Evolutionary conservation across 2,113 vertebrate species (phyloP), one percentile per base, ranked within the genome.

Genomic region (Nyctibius bracteatus): DNA sequence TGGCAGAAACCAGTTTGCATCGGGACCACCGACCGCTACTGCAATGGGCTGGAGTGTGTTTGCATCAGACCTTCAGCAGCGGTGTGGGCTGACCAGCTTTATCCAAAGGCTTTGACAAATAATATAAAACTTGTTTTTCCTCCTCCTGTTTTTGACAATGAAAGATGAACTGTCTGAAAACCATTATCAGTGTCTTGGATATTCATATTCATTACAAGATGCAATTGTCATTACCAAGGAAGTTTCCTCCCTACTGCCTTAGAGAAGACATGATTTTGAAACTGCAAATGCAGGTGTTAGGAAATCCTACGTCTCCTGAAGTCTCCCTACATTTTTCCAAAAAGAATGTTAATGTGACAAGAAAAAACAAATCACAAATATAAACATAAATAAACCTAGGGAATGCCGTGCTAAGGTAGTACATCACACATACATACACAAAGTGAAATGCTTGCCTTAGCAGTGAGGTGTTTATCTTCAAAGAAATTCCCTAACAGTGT

Each of bases 1-100:
- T 44, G 55, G 57, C 65, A 89, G 78, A 35, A 12, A 51, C 25
- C 35, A 3, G 0, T 41, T n/a, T 49, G 81, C 5, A 3, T 21
- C 0, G 0, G 55, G 22, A 30, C 25, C 14, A 0, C 41, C 33
- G 49, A 6, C 54, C 57, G 86, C 44, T 49, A 3, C 41, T 12
- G 57, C 3, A 77, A 17, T 20, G 94, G 68, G 55, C 63, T 83
- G 57, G 25, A 87, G 72, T 21, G 2, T 6, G 7, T 20, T 72
- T 10, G 15, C 61, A 7, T 12, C 49, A 31, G 39, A 37, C 41
- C 19, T 16, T 31, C 65, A 44, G 68, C 31, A 72, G 80, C 3
- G 0, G 7, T 3, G 22, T n/a, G 37, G 65, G 14, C 52, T 52
- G 28, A 30, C 35, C 41, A 54, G 22, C 41, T 83, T 83, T 67